These are phyloP conservation scores for Palythoa grandis DNA, from an alignment of 92 coral and sea anemone genomes.

Conservation along the genomic window DNA sequence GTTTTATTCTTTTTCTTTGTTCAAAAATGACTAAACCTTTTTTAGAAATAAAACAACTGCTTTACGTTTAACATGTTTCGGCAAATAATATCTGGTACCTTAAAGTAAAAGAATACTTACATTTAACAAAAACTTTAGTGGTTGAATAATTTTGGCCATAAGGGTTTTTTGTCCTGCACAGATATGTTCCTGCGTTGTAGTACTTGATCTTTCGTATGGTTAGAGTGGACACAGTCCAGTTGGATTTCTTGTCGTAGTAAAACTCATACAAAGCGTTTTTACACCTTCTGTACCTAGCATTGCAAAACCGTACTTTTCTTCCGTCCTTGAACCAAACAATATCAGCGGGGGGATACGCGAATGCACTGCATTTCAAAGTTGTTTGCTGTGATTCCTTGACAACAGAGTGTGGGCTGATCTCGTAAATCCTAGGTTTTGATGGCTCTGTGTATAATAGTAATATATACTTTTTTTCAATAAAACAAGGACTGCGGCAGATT, in stretches of 20 bases:
- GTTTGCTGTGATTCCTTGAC: neutral
- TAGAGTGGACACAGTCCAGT: constrained; percentile 33
- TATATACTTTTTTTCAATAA: no score
- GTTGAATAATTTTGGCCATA: constrained; percentile 24
- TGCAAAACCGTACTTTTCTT: constrained; percentile 16
- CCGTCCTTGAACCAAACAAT: constrained; percentile 56
- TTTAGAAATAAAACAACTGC: neutral
- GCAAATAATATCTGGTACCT: neutral
- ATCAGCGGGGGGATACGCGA: constrained; percentile 42
- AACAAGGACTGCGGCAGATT: no score
- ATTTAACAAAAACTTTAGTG: constrained; percentile 18
- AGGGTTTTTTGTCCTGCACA: constrained; percentile 48
- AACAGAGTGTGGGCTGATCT: neutral
- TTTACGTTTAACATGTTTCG: no score
- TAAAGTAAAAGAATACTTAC: constrained; percentile 38
- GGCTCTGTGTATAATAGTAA: constrained; percentile 5
- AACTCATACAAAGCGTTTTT: neutral
- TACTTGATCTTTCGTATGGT: constrained; percentile 33
- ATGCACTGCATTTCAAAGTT: constrained; percentile 29
- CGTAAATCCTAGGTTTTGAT: constrained; percentile 22
- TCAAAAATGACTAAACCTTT: neutral
- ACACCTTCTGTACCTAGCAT: neutral
- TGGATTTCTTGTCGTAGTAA: neutral
- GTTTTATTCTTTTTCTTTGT: no score
- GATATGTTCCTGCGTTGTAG: constrained; percentile 48